phyloP scores from a whole-genome alignment of 2,888 invertebrate genomes.

The Augochlorella aurata region DNA sequence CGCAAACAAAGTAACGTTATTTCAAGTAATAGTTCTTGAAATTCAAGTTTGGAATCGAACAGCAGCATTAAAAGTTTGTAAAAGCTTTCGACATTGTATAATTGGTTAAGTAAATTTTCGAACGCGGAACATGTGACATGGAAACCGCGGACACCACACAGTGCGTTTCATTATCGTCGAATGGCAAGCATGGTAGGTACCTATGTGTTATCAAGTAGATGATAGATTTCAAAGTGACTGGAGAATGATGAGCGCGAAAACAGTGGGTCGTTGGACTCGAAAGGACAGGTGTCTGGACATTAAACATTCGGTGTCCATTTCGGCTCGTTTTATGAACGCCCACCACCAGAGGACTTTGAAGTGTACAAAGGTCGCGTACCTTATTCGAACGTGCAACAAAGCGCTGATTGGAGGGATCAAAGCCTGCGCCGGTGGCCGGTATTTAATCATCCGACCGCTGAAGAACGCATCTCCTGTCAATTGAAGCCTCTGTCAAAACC shows the following conservation, averaged over 20 bases:
- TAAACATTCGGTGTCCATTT: slow-evolving; percentile 68
- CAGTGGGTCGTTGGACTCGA: slow-evolving; percentile 8
- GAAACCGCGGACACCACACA: slow-evolving; percentile 16
- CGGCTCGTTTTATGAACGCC: slow-evolving; percentile 46
- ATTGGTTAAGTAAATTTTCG: background rate
- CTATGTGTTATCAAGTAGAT: slow-evolving; percentile 32
- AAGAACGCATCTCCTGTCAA: slow-evolving; percentile 60
- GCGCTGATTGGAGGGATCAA: slow-evolving; percentile 73
- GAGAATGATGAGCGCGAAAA: background rate
- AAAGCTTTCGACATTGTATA: background rate
- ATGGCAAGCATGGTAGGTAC: background rate
- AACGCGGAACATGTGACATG: background rate
- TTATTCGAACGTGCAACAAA: slow-evolving; percentile 56
- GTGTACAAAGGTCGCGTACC: slow-evolving; percentile 60
- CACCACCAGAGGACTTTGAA: slow-evolving; percentile 58
- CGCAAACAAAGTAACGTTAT: too few relatives aligned
- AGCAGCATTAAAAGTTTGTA: background rate
- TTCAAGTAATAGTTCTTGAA: too few relatives aligned
- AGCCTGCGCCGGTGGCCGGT: slow-evolving; percentile 59
- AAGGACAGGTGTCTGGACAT: slow-evolving; percentile 54
- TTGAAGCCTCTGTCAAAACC: slow-evolving; percentile 44
- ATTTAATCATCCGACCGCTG: slow-evolving; percentile 68
- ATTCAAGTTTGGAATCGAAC: background rate
- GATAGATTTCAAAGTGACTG: slow-evolving; percentile 22
- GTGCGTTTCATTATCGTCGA: slow-evolving; percentile 29